Conservation (phyloP, 2,113 vertebrate genomes). For the Coracopsis vasa region DNA sequence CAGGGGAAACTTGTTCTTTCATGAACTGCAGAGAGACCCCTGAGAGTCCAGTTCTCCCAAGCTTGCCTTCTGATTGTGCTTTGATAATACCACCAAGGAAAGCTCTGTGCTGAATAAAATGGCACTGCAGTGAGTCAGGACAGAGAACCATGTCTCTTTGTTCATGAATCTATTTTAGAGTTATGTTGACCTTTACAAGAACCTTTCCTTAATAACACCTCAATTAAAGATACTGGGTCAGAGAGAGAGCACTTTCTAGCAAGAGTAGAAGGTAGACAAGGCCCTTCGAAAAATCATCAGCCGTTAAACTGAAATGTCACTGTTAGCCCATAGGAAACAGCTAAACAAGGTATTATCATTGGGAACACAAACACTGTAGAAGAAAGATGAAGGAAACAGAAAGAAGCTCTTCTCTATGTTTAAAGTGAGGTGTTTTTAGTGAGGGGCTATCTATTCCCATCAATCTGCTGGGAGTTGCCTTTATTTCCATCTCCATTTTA, state of each 20-base stretch:
- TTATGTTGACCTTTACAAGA: constrained; percentile 30
- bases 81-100: not conserved
- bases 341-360: not conserved
- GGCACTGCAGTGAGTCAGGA: not conserved
- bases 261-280: not conserved
- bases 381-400: constrained; percentile 2
- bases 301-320: constrained; percentile 31
- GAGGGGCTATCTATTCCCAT: not conserved
- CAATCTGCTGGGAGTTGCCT: not conserved
- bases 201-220: constrained; percentile 21
- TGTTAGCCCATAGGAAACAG: not conserved
- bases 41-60: not conserved
- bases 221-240: not conserved
- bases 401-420: not conserved
- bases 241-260: not conserved
- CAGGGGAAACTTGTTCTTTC: not conserved
- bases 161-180: not conserved
- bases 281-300: not conserved
- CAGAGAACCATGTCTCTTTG: not conserved
- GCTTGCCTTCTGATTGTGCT: not conserved
- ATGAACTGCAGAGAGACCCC: not conserved
- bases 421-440: not conserved
- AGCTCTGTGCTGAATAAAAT: not conserved
- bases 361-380: not conserved
- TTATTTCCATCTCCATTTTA: not conserved